Conservation (phyloP, 2,888 invertebrate genomes). For the Blastobasis lacticolella region DNA sequence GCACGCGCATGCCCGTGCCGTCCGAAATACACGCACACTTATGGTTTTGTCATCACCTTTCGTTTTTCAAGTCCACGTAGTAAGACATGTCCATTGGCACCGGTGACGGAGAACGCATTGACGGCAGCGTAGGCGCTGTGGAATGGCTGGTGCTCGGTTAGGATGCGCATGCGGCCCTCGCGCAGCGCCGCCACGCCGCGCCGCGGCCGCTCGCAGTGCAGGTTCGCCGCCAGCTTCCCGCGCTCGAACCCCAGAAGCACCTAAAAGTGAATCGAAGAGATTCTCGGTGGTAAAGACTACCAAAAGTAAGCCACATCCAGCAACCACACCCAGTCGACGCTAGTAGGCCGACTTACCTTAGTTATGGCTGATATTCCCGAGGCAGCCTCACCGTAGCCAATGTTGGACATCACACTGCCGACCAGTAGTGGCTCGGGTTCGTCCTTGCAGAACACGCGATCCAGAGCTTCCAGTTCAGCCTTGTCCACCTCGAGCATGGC, state of each 20-base stretch:
- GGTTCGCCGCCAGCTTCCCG: conserved; percentile 80
- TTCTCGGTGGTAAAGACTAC: too few relatives aligned
- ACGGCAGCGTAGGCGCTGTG: conserved; percentile 59
- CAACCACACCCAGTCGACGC: too few relatives aligned
- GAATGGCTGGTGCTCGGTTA: conserved; percentile 72
- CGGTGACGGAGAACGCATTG: conserved; percentile 46
- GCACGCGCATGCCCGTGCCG: too few relatives aligned
- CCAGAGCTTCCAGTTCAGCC: conserved; percentile 76
- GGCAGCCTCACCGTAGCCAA: conserved; percentile 58
- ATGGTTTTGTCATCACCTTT: conserved; percentile 29
- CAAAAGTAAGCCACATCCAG: too few relatives aligned
- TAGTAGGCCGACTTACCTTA: conserved; percentile 48
- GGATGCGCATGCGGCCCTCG: conserved; percentile 70
- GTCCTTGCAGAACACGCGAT: conserved; percentile 69
- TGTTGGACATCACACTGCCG: conserved; percentile 65
- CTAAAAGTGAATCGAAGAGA: conserved; percentile 8
- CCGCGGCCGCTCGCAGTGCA: conserved; percentile 78
- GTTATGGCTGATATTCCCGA: conserved; percentile 71
- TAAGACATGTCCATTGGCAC: conserved; percentile 44
- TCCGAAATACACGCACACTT: too few relatives aligned
- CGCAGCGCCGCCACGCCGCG: conserved; percentile 62
- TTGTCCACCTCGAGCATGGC: conserved; percentile 75
- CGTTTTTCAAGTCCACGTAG: conserved; percentile 40
- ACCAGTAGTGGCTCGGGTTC: conserved; percentile 74
- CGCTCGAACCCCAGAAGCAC: conserved; percentile 75